Conservation (phyloP, 2,113 vertebrate species). For the Mohoua ochrocephala region DNA sequence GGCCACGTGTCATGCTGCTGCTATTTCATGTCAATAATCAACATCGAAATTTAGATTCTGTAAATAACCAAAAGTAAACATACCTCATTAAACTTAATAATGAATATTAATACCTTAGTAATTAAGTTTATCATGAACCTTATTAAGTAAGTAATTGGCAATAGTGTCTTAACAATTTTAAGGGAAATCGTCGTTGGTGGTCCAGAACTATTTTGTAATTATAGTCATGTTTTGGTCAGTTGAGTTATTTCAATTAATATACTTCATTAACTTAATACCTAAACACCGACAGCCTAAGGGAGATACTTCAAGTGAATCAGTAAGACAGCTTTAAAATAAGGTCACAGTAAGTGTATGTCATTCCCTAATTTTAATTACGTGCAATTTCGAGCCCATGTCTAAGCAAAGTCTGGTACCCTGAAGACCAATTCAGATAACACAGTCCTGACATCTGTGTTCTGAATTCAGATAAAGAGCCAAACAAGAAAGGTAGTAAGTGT, state of each 20-base stretch:
- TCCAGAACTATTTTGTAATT: background rate
- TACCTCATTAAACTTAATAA: background rate
- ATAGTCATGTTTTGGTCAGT: background rate
- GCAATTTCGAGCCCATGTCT: background rate
- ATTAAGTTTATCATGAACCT: background rate
- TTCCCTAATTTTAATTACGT: background rate
- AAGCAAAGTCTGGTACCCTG: background rate
- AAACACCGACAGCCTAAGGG: background rate
- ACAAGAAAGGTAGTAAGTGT: background rate
- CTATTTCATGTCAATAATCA: background rate
- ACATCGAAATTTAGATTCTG: background rate
- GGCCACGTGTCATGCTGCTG: background rate
- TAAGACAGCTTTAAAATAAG: background rate
- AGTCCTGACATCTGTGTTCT: background rate
- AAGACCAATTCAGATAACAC: background rate
- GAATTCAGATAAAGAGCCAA: background rate
- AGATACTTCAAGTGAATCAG: background rate
- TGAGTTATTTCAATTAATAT: conserved; percentile 11
- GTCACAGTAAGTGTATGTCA: background rate
- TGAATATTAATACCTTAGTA: background rate
- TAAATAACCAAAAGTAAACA: background rate
- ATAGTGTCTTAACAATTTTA: background rate
- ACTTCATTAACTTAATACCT: background rate
- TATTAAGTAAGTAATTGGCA: background rate
- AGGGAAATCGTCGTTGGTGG: background rate